Evolutionary conservation across 2,888 invertebrate genomes (phyloP).

Genomic region (Malthinus flaveolus): DNA sequence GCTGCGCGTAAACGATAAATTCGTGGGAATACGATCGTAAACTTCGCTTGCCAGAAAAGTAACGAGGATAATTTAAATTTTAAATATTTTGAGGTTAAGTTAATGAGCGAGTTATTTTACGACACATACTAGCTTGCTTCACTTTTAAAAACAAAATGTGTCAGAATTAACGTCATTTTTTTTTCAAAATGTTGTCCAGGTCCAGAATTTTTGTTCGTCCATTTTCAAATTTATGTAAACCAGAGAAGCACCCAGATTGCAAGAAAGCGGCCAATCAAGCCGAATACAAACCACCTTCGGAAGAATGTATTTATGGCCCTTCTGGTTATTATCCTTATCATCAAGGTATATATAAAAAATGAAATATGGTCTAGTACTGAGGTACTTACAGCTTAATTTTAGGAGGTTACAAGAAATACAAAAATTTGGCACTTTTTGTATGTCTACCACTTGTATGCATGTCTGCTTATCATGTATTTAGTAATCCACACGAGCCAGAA

Average conservation of each 20-base stretch:
- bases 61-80: no score
- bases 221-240: neutral
- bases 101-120: no score
- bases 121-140: no score
- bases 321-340: neutral
- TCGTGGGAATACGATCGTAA: no score
- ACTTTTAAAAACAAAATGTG: no score
- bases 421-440: slow-evolving; percentile 72
- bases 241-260: neutral
- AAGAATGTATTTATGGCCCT: neutral
- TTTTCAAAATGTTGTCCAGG: no score
- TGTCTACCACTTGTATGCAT: slow-evolving; percentile 76
- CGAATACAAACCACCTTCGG: neutral
- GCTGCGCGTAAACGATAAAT: no score
- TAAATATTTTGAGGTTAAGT: no score
- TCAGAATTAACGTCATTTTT: no score
- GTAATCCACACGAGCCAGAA: slow-evolving; percentile 63
- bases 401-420: slow-evolving; percentile 66
- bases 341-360: neutral
- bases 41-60: no score
- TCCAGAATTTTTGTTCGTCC: no score
- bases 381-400: neutral
- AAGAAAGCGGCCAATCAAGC: neutral
- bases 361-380: neutral
- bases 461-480: slow-evolving; percentile 75